Conservation (phyloP, 2,797 vertebrate genomes). For the Scarus forsteni region DNA sequence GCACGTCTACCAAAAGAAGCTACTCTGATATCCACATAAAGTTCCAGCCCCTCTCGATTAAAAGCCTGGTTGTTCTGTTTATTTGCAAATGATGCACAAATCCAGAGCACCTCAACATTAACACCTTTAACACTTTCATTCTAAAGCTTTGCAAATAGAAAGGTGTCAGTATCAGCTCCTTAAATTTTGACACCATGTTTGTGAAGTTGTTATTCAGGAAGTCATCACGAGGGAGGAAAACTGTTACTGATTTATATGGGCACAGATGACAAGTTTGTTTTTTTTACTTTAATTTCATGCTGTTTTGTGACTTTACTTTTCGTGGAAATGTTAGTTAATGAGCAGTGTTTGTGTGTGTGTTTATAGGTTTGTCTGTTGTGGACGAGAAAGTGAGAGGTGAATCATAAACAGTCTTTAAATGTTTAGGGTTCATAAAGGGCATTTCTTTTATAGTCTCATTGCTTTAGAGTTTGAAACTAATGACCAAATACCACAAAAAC, state of each 20-base stretch:
- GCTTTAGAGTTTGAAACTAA: not conserved
- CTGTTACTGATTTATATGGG: not conserved
- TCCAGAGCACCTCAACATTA: not conserved
- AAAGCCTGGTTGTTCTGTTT: not conserved
- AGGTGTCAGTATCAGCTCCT: not conserved
- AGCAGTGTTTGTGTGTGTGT: not conserved
- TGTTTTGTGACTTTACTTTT: slow-evolving; percentile 12
- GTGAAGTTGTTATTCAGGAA: not conserved
- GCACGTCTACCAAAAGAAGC: too few relatives aligned
- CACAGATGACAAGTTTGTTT: not conserved
- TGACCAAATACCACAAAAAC: not conserved
- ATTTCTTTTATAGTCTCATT: not conserved
- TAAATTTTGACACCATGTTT: not conserved
- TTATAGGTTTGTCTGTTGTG: not conserved
- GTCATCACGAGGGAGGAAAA: not conserved
- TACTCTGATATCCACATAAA: too few relatives aligned
- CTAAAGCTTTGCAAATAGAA: not conserved
- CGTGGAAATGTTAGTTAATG: slow-evolving; percentile 16
- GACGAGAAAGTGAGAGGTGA: not conserved
- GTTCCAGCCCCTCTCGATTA: not conserved
- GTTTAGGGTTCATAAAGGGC: not conserved
- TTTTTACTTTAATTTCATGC: not conserved
- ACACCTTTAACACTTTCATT: not conserved
- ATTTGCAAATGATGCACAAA: not conserved
- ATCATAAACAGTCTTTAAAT: not conserved